Base-by-base conservation (phyloP, 2,113 vertebrate genomes). In the Scatophagus argus region DNA sequence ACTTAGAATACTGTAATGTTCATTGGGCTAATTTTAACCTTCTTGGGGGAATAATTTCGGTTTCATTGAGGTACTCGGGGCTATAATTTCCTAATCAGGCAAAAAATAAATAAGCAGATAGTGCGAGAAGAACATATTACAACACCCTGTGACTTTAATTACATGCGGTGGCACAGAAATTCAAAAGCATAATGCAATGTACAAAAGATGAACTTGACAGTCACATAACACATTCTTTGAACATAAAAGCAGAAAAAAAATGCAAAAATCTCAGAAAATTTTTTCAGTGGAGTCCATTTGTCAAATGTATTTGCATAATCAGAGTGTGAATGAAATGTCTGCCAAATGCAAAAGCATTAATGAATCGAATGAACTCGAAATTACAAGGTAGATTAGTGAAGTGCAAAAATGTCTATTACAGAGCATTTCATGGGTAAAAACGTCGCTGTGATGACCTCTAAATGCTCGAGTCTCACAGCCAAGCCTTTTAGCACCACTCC, bases 401-500 rank as follows among this genome's bases (percentile, higher is more conserved):
- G 70, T 62, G 65, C n/a, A 64, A 66, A 85, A 52, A 31, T 62
- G n/a, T 77, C 34, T 49, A 29, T 81, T 27, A 73, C 27, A 74
- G 27, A 80, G 36, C 60, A 51, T 62, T 67, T 80, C 29, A 32
- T 16, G 25, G 31, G 27, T 36, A 54, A 69, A 63, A 58, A 75
- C 43, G 70, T 25, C 46, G 43, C 63, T 23, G 25, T 44, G 64
- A 47, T 71, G 65, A 82, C 58, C 49, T 83, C 36, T 77, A 44
- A 86, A 79, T 73, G 78, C 81, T 56, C 47, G 25, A 1, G 16
- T 44, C 44, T 74, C 51, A 61, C 52, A 77, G 62, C 23, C 17
- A 19, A 69, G 59, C 61, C 39, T 77, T 84, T 87, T 79, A 80
- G 67, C 62, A 34, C 67, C 21, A 29, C 47, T 65, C 64, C 49